A percentile compares a stretch with the other conserved stretches of the same genome.
phyloP scores from a whole-genome alignment of 2,888 invertebrate species.

The Chamaedrilus cognettii region DNA sequence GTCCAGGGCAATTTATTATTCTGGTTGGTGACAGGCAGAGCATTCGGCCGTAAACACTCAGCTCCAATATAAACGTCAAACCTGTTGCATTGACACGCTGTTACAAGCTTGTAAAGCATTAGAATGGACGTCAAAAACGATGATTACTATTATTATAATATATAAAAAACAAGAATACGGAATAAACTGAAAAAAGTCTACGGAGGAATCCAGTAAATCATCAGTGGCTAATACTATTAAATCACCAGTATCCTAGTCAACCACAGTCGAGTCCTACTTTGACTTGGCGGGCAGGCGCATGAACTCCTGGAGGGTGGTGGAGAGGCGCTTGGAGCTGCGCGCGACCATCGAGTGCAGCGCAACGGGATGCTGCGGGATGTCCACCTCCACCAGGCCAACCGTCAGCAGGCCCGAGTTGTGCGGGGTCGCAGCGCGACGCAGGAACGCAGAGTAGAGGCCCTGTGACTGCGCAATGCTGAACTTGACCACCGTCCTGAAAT shows the following conservation, averaged over 20 bases:
- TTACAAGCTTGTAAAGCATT: no score
- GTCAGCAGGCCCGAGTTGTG: conserved; percentile 81
- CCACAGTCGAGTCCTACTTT: conserved; percentile 39
- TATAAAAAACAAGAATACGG: background rate
- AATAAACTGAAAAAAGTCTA: background rate
- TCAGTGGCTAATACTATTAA: no score
- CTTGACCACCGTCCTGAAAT: conserved; percentile 82
- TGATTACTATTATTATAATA: no score
- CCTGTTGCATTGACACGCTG: no score
- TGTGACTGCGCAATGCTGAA: conserved; percentile 91
- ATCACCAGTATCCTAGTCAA: no score
- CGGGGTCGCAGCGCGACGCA: conserved; percentile 35
- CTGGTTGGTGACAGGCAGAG: no score
- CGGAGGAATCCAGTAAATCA: background rate
- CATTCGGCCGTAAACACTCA: no score
- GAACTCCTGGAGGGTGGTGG: conserved; percentile 82
- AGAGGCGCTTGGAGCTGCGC: conserved; percentile 87
- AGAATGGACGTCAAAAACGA: no score
- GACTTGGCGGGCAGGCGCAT: conserved; percentile 48
- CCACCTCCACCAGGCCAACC: conserved; percentile 87
- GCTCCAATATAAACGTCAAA: no score
- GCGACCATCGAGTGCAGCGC: conserved; percentile 96
- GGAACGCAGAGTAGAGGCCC: conserved; percentile 68
- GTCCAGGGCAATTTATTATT: no score
- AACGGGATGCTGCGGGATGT: conserved; percentile 98